Conservation (phyloP, 2,797 vertebrate species). For the Gephyroberyx darwinii region DNA sequence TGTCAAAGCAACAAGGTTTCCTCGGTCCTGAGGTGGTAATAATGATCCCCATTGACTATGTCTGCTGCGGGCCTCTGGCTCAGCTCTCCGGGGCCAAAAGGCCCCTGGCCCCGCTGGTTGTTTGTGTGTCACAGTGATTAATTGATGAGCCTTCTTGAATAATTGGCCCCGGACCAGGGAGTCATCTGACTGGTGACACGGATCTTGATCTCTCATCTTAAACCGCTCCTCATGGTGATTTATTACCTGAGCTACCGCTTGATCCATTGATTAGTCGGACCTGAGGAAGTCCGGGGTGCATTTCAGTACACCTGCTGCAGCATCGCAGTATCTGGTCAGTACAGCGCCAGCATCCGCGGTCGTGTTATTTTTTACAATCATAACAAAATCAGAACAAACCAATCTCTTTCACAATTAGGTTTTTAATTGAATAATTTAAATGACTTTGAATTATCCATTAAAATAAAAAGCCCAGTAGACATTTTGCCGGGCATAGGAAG, state of each 20-base stretch:
- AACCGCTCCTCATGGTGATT: slow-evolving; percentile 42
- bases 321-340: background rate
- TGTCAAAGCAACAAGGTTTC: slow-evolving; percentile 2
- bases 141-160: slow-evolving; percentile 74
- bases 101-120: slow-evolving; percentile 49
- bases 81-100: slow-evolving; percentile 53
- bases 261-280: slow-evolving; percentile 41
- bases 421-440: slow-evolving; percentile 84
- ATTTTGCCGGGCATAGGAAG: slow-evolving; percentile 82
- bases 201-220: slow-evolving; percentile 50
- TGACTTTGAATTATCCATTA: slow-evolving; percentile 75
- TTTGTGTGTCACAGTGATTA: slow-evolving; percentile 71
- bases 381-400: slow-evolving; percentile 51
- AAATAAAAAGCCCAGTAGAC: slow-evolving; percentile 78
- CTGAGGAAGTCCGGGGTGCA: background rate
- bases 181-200: slow-evolving; percentile 61
- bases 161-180: slow-evolving; percentile 63
- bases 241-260: slow-evolving; percentile 32
- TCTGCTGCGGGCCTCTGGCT: slow-evolving; percentile 31
- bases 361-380: background rate
- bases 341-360: slow-evolving; percentile 4
- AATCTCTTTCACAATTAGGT: slow-evolving; percentile 67
- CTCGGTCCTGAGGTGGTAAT: slow-evolving; percentile 14
- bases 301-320: slow-evolving; percentile 2
- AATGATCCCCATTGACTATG: slow-evolving; percentile 40